These are phyloP conservation scores for Paguma larvata DNA, from an alignment of 2,797 vertebrate genomes.

Conservation along the genomic window DNA sequence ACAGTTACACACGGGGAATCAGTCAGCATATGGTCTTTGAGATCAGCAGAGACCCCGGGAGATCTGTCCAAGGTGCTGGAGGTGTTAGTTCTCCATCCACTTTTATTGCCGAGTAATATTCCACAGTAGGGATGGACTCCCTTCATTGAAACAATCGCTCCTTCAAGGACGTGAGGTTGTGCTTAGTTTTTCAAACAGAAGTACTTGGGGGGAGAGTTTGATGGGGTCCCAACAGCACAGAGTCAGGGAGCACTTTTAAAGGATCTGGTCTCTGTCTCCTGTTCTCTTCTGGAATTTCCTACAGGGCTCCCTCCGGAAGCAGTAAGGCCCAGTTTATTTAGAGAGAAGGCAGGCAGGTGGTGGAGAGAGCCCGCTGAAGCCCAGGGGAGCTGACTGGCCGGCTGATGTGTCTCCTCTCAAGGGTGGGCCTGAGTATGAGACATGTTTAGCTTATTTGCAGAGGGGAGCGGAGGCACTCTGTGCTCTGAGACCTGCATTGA, in stretches of 20 bases:
- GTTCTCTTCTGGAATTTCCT: neutral
- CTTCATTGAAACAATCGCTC: neutral
- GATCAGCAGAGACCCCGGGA: conserved; percentile 5
- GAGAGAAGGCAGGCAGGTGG: neutral
- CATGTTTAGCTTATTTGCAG: neutral
- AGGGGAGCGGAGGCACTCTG: neutral
- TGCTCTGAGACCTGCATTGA: neutral
- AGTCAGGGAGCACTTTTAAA: neutral
- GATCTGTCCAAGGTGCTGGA: neutral
- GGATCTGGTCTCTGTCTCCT: neutral
- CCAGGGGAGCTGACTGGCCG: fast-evolving
- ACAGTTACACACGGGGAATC: neutral
- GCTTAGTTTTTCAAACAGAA: neutral
- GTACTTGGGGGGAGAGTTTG: neutral
- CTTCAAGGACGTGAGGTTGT: neutral
- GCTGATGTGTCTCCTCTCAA: neutral
- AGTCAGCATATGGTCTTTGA: neutral
- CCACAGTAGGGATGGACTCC: neutral
- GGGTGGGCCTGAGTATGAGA: fast-evolving
- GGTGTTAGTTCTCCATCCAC: neutral
- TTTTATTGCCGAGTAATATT: neutral
- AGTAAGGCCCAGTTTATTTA: neutral
- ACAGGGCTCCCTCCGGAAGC: neutral
- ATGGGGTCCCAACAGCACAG: neutral
- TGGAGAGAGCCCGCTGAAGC: neutral